phyloP scores from a whole-genome alignment of 2,797 vertebrate species.

The Coluber constrictor region DNA sequence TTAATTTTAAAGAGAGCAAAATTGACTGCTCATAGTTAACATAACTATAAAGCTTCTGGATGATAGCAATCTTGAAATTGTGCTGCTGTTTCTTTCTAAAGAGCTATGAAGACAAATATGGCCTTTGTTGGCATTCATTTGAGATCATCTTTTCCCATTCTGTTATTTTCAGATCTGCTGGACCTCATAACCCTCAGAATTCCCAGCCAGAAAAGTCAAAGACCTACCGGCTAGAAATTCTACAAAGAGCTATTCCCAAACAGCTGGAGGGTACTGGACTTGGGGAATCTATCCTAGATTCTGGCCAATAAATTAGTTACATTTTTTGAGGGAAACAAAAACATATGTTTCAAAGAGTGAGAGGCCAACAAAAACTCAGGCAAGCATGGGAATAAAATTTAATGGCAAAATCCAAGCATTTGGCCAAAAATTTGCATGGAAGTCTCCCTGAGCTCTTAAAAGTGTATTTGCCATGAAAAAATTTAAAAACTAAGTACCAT shows the following conservation, averaged over 20 bases:
- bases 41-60: slow-evolving; percentile 12
- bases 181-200: not conserved
- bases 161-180: not conserved
- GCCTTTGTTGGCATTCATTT: slow-evolving; percentile 42
- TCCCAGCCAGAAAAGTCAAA: slow-evolving; percentile 28
- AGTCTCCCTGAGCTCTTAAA: not conserved
- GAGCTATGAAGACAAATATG: slow-evolving; percentile 45
- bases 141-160: slow-evolving; percentile 12
- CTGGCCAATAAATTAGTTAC: slow-evolving; percentile 53
- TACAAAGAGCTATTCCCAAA: not conserved
- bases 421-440: slow-evolving; percentile 3
- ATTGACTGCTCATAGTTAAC: slow-evolving; percentile 1
- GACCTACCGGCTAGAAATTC: not conserved
- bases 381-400: slow-evolving; percentile 50
- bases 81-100: slow-evolving; percentile 16
- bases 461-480: slow-evolving; percentile 2
- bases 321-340: slow-evolving; percentile 69
- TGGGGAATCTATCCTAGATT: slow-evolving; percentile 34
- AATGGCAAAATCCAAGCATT: slow-evolving; percentile 28
- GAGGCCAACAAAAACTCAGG: slow-evolving; percentile 63
- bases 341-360: slow-evolving; percentile 63
- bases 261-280: not conserved
- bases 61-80: slow-evolving; percentile 14
- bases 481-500: not conserved
- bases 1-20: not conserved